Evolutionary conservation across 2,113 vertebrate species (phyloP).

Genomic region (Centropus bengalensis): DNA sequence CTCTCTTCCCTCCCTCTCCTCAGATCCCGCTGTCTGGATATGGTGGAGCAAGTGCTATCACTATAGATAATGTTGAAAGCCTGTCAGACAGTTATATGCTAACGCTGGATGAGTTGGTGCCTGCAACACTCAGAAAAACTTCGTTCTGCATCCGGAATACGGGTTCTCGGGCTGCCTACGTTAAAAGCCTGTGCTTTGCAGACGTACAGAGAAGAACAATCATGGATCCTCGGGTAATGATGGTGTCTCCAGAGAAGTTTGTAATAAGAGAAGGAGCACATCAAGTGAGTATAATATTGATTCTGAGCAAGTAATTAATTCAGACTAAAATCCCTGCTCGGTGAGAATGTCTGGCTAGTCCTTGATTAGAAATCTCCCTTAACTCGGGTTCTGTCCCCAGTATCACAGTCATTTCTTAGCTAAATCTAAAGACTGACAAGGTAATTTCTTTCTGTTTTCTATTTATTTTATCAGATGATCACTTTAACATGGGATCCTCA

Average conservation of each 20-base stretch:
- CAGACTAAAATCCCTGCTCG: background rate
- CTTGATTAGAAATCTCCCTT: background rate
- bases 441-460: background rate
- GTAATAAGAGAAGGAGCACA: constrained; percentile 88
- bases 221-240: constrained; percentile 81
- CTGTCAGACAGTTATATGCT: constrained; percentile 85
- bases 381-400: background rate
- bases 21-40: constrained; percentile 96
- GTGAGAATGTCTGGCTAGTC: background rate
- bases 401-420: background rate
- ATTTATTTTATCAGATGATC: constrained; percentile 78
- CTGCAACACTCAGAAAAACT: constrained; percentile 77
- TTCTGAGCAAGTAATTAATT: background rate
- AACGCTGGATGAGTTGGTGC: constrained; percentile 72
- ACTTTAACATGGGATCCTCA: constrained; percentile 81
- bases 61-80: constrained; percentile 90
- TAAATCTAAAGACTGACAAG: background rate
- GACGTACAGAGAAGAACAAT: constrained; percentile 73
- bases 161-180: constrained; percentile 90
- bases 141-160: constrained; percentile 87
- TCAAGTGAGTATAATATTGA: constrained; percentile 79
- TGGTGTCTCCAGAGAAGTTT: constrained; percentile 91
- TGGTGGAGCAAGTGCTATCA: constrained; percentile 92
- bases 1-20: too few species aligned
- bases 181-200: constrained; percentile 87